Evolutionary conservation across 2,888 invertebrate genomes (phyloP).

Genomic region (Rotaria socialis): DNA sequence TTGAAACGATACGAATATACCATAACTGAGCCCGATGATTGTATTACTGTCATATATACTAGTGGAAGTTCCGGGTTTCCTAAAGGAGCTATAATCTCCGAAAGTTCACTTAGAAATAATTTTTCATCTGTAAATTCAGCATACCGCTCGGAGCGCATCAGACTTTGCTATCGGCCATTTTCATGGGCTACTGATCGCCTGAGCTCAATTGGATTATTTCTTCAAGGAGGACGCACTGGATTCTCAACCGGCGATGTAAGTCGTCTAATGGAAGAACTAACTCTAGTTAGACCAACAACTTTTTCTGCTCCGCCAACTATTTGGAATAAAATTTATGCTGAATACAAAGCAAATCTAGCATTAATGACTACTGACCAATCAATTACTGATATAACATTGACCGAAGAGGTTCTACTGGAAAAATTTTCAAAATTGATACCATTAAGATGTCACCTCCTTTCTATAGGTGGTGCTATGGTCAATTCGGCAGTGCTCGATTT

Average conservation of each 20-base stretch:
- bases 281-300: neutral
- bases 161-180: neutral
- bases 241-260: neutral
- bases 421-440: neutral
- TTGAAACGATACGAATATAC: neutral
- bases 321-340: constrained; percentile 8
- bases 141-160: neutral
- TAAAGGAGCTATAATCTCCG: neutral
- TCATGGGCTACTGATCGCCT: neutral
- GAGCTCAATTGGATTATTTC: neutral
- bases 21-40: neutral
- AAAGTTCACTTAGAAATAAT: neutral
- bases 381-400: neutral
- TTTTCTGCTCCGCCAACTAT: neutral
- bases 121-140: neutral
- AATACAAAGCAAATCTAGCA: neutral
- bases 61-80: no score
- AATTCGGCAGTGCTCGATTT: neutral
- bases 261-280: neutral
- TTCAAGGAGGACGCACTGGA: neutral
- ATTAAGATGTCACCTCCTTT: neutral
- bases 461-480: neutral
- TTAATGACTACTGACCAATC: neutral
- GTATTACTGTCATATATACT: neutral
- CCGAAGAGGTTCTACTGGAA: neutral